These are phyloP conservation scores for Ceratina australensis DNA, from an alignment of 1,140 invertebrate species.

Conservation along the genomic window DNA sequence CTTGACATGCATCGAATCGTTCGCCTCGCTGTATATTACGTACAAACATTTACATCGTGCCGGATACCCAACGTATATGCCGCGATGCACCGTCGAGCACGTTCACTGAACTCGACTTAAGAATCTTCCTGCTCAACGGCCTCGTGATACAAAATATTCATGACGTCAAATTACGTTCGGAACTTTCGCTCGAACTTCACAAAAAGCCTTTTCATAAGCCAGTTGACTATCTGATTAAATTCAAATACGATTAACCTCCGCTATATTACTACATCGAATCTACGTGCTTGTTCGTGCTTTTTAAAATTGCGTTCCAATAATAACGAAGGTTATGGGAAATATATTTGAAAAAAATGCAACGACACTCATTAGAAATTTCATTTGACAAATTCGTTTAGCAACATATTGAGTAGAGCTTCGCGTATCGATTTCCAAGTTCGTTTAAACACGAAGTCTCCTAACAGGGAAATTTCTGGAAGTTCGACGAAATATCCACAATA, in stretches of 20 bases:
- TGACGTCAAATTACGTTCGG: background rate
- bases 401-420: background rate
- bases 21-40: background rate
- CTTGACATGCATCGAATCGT: background rate
- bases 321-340: too few species aligned
- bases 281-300: too few species aligned
- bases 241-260: too few species aligned
- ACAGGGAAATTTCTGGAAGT: conserved; percentile 1
- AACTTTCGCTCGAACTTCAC: background rate
- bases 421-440: conserved; percentile 14
- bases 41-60: background rate
- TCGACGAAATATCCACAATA: conserved; percentile 14
- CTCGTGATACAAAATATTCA: background rate
- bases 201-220: too few species aligned
- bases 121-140: background rate
- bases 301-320: too few species aligned
- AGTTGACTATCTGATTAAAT: too few species aligned
- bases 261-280: too few species aligned
- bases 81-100: background rate
- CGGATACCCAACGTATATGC: background rate
- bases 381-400: background rate
- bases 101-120: background rate
- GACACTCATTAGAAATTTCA: too few species aligned
- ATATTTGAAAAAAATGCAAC: too few species aligned
- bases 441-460: background rate